phyloP scores from a whole-genome alignment of 2,888 invertebrate genomes.

The Eudemis profundana region DNA sequence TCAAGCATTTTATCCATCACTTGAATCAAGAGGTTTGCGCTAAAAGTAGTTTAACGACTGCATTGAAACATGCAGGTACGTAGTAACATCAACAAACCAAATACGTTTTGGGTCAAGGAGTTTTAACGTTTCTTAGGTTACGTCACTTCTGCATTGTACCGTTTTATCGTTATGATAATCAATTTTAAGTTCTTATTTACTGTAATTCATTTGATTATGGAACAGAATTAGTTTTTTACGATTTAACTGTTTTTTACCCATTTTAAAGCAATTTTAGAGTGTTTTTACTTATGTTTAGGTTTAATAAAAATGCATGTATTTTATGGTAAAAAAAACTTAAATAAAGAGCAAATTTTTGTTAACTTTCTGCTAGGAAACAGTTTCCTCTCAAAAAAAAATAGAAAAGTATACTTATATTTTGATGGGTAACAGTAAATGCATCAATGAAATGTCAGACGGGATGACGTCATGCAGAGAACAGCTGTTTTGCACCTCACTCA shows the following conservation, averaged over 20 bases:
- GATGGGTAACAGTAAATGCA: not conserved
- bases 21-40: constrained; percentile 17
- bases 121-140: constrained; percentile 34
- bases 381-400: no score
- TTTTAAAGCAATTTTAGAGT: no score
- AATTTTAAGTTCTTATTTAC: not conserved
- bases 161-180: constrained; percentile 15
- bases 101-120: constrained; percentile 42
- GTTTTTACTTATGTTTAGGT: no score
- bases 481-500: constrained; percentile 1
- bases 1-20: not conserved
- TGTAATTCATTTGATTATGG: no score
- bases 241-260: no score
- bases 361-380: no score
- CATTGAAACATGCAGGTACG: constrained; percentile 1
- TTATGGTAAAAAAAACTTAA: no score
- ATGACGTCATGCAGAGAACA: constrained; percentile 4
- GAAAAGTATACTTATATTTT: not conserved
- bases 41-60: constrained; percentile 23
- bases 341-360: no score
- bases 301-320: no score
- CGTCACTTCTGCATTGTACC: constrained; percentile 38
- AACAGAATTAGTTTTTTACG: no score
- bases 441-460: constrained; percentile 4
- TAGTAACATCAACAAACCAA: constrained; percentile 36